phyloP scores from a whole-genome alignment of 2,113 vertebrate genomes.

The Pelodiscus sinensis region DNA sequence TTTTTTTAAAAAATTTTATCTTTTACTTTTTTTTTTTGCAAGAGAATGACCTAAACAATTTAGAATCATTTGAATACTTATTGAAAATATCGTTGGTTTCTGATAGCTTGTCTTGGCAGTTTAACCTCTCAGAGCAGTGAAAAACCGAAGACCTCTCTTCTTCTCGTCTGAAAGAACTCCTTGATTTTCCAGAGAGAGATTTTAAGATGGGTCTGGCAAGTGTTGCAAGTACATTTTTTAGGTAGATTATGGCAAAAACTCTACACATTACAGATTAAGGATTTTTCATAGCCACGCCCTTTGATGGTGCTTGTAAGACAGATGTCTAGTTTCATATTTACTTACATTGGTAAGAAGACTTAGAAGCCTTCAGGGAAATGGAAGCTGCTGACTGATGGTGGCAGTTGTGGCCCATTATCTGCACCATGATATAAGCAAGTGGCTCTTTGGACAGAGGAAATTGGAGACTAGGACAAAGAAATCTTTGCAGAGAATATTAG shows the following conservation, averaged over 20 bases:
- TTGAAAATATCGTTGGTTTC: background rate
- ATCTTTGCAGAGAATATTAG: background rate
- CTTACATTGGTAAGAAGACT: background rate
- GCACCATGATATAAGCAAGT: background rate
- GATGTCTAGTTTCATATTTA: background rate
- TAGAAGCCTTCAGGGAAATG: background rate
- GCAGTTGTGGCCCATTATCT: background rate
- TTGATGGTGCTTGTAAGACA: background rate
- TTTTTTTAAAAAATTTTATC: no score
- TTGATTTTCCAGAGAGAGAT: background rate
- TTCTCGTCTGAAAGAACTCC: background rate
- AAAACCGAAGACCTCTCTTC: background rate
- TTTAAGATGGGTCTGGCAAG: background rate
- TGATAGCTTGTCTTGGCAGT: background rate
- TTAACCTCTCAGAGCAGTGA: background rate
- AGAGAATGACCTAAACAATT: fast-evolving
- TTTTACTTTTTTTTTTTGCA: background rate
- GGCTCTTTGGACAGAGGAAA: background rate
- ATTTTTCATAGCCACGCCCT: background rate
- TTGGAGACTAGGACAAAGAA: background rate
- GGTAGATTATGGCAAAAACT: background rate
- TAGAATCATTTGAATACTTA: background rate
- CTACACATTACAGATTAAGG: background rate
- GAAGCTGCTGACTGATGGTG: no score
- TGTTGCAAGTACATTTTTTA: background rate